These are phyloP conservation scores for Archocentrus centrarchus DNA, from an alignment of 2,113 vertebrate species.

Conservation along the genomic window DNA sequence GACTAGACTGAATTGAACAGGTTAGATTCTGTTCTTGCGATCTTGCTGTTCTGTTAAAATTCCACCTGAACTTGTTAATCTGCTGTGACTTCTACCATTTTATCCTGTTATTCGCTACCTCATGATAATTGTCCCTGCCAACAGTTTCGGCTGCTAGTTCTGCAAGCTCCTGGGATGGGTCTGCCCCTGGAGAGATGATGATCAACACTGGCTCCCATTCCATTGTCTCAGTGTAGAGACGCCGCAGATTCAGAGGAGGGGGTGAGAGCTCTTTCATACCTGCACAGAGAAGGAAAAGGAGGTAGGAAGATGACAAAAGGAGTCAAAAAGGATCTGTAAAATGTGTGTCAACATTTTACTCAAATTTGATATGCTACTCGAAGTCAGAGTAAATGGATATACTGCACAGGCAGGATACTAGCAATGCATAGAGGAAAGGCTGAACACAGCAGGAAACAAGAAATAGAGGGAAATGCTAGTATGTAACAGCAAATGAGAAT, in stretches of 20 bases:
- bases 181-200: conserved; percentile 96
- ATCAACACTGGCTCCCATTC: conserved; percentile 94
- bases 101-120: conserved; percentile 77
- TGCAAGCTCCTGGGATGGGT: conserved; percentile 96
- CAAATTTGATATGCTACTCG: background rate
- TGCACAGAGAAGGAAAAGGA: conserved; percentile 58
- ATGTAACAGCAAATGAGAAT: background rate
- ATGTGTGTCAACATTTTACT: background rate
- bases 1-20: background rate
- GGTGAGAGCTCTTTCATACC: conserved; percentile 94
- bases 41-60: conserved; percentile 8
- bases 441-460: background rate
- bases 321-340: background rate
- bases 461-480: background rate
- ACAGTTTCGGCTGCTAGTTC: conserved; percentile 90
- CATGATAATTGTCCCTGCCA: conserved; percentile 88
- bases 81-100: conserved; percentile 12
- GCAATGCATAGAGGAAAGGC: background rate
- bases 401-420: background rate
- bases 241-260: conserved; percentile 89
- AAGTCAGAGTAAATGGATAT: conserved; percentile 16
- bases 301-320: background rate
- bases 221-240: conserved; percentile 90
- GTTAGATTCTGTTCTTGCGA: background rate
- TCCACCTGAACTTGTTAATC: conserved; percentile 4